Evolutionary conservation across 2,797 vertebrate species (phyloP), one percentile per base, ranked within the genome.

Genomic region (Bovichtus diacanthus): DNA sequence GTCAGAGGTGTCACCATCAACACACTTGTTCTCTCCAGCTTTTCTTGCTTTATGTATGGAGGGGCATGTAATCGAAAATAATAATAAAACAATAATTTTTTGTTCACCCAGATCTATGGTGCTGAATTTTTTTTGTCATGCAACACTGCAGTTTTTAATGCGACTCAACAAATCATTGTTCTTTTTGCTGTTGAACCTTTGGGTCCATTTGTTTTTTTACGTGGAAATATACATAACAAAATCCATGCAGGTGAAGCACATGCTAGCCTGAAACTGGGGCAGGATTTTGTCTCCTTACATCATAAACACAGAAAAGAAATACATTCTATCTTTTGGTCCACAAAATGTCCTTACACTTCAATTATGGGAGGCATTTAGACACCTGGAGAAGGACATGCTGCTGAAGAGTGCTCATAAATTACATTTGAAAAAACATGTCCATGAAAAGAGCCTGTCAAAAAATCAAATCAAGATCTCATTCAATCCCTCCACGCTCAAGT

Each of bases 1-100:
- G 74, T 78, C 88, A 70, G 87, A 87, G 85, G 85, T 69, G 84
- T 86, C 82, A 80, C 66, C 44, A 31, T 75, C 81, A 60, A 84
- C 86, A 82, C 67, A 50, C 76, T 68, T 72, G 43, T 46, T 41
- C 69, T 76, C 78, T 74, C 51, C 29, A 58, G 68, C 56, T 64
- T 63, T 44, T 64, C 72, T 79, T 67, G 78, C 62, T 70, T 68
- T 29, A 80, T 39, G 62, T 70, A 61, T 53, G 23, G 21, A 70
- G 8, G 38, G 61, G 68, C 18, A 41, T 34, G 2, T 38, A 13
- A 78, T 76, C n/a, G 49, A 23, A 75, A 74, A 76, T 47, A 0
- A 62, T 46, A 69, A 67, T 31, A 66, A 59, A 76, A 8, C 15
- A 31, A 12, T 38, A 44, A 9, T 19, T 29, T 64, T 59, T 38